phyloP scores from a whole-genome alignment of 2,888 invertebrate genomes.

The Phrixothrix hirtus region DNA sequence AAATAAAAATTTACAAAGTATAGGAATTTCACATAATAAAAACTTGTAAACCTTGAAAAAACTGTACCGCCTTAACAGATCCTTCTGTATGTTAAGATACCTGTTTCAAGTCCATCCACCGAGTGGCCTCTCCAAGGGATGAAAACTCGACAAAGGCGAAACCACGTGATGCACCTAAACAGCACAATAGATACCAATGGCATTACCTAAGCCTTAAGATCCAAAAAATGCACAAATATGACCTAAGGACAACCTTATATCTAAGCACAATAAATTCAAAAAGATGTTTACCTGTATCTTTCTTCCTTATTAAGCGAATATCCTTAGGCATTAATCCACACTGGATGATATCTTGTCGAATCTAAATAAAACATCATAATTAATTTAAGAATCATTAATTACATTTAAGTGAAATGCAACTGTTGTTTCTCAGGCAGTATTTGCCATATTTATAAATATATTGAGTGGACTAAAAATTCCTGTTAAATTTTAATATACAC shows the following conservation, averaged over 20 bases:
- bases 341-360: conserved; percentile 73
- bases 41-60: no score
- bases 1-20: no score
- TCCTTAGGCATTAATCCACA: conserved; percentile 77
- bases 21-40: no score
- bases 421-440: no score
- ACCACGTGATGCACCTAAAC: conserved; percentile 88
- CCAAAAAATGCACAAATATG: conserved; percentile 64
- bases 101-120: conserved; percentile 92
- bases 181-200: conserved; percentile 59
- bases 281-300: conserved; percentile 72
- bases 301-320: conserved; percentile 79
- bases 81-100: no score
- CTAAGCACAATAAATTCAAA: conserved; percentile 33
- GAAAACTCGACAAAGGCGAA: conserved; percentile 94
- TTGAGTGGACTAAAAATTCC: no score
- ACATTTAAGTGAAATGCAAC: no score
- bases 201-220: conserved; percentile 52
- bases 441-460: no score
- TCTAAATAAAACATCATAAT: no score
- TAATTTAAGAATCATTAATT: no score
- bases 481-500: no score
- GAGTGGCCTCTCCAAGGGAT: conserved; percentile 82
- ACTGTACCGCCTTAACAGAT: no score
- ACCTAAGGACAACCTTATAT: conserved; percentile 49